phyloP scores from a whole-genome alignment of 2,797 vertebrate species.

The Cyprinella venusta region DNA sequence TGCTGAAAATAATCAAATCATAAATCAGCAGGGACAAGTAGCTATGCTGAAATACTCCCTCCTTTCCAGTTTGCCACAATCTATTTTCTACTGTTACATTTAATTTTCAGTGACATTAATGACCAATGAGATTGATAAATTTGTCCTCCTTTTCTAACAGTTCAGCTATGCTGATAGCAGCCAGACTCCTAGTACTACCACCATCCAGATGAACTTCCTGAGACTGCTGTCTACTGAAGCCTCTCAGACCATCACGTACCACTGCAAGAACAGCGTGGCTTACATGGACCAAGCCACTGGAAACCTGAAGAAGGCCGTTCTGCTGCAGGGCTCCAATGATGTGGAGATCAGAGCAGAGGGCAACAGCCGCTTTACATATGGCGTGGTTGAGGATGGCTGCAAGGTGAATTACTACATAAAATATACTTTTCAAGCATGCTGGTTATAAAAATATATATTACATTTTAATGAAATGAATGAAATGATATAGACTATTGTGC shows the following conservation, averaged over 20 bases:
- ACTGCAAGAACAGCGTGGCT: conserved; percentile 98
- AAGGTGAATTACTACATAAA: conserved; percentile 79
- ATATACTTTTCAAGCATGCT: not conserved
- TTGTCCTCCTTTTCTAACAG: conserved; percentile 69
- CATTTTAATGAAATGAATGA: not conserved
- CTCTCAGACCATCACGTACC: conserved; percentile 95
- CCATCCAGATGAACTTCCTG: conserved; percentile 94
- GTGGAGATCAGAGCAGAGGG: conserved; percentile 96
- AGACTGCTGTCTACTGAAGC: conserved; percentile 93
- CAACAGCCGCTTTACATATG: conserved; percentile 96
- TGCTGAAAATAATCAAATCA: conserved; percentile 23
- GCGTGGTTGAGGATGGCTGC: conserved; percentile 92
- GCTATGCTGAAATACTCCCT: not conserved
- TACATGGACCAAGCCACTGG: conserved; percentile 91
- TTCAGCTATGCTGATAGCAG: conserved; percentile 91
- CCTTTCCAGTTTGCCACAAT: not conserved
- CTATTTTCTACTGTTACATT: not conserved
- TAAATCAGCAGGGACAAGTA: not conserved
- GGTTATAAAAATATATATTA: not conserved
- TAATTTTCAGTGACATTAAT: not conserved
- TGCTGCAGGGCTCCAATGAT: conserved; percentile 94
- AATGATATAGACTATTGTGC: not conserved
- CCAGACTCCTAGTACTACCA: conserved; percentile 83
- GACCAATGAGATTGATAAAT: no score
- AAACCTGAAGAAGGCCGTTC: conserved; percentile 93